Percentiles rank a stretch among this genome's conserved stretches.
These are phyloP conservation scores for Agrotis puta DNA, from an alignment of 2,888 invertebrate genomes.

Conservation along the genomic window DNA sequence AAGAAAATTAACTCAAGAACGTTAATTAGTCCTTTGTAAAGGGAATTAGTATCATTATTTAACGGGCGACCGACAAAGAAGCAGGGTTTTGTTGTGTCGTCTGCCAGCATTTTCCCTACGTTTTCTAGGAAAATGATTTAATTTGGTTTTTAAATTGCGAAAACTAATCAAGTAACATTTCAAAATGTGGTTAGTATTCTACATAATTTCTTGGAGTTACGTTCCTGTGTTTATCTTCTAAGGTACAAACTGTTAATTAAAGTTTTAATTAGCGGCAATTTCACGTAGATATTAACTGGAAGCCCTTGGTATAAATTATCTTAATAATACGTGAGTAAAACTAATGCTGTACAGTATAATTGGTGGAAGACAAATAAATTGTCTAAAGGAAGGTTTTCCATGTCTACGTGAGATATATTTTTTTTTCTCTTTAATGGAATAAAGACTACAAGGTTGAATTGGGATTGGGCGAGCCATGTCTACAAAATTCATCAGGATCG, in stretches of 20 bases:
- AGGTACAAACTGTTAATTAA: conserved; percentile 32
- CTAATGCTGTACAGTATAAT: conserved; percentile 8
- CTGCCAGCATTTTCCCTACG: background rate
- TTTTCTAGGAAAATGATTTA: background rate
- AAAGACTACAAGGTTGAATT: too few species aligned
- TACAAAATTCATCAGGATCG: too few species aligned
- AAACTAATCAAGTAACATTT: background rate
- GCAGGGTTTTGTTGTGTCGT: background rate
- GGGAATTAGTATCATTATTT: conserved; percentile 37
- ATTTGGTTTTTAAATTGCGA: background rate
- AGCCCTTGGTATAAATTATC: conserved; percentile 31
- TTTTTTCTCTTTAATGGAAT: conserved; percentile 3
- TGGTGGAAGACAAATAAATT: conserved; percentile 1
- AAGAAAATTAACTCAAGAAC: conserved; percentile 28
- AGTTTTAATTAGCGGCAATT: conserved; percentile 36
- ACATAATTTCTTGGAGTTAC: background rate
- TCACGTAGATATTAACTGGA: conserved; percentile 6
- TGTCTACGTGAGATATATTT: conserved; percentile 23
- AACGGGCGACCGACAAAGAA: conserved; percentile 20
- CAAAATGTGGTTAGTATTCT: background rate
- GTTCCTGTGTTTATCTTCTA: conserved; percentile 17
- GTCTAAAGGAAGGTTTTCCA: conserved; percentile 23
- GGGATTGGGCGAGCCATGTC: too few species aligned
- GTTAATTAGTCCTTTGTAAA: conserved; percentile 49
- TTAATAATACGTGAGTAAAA: conserved; percentile 30